Base-by-base conservation (phyloP, 2,113 vertebrate species). In the Pycnonotus jocosus region DNA sequence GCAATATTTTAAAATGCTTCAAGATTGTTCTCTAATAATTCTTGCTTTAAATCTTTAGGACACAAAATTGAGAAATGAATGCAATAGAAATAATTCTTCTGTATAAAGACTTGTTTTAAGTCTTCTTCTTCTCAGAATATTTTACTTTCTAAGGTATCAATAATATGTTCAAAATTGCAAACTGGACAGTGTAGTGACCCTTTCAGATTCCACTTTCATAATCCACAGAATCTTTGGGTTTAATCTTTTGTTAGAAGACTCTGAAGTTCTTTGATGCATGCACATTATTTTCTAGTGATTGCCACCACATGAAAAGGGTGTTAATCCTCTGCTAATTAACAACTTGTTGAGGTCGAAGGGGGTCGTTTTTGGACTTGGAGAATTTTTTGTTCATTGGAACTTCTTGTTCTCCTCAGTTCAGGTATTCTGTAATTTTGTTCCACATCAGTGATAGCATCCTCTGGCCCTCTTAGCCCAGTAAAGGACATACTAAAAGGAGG, bases 241-340 rank as follows among this genome's bases (percentile, higher is more conserved):
- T 84, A 58, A 85, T 86, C 90, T 80, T 86, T 85, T 93, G 81
- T 94, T 74, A 80, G 77, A 51, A 83, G 71, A 37, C 38, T n/a
- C 31, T 15, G 1, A n/a, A 92, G 68, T 64, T 77, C 78, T 78
- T 74, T 94, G 79, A 93, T 93, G 94, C 48, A 78, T 64, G 58
- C 76, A 85, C 42, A 38, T 68, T 81, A 79, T 92, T 95, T 97
- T 96, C 93, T 96, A 79, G 86, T 81, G 90, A 85, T 91, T 91
- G 90, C 72, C 74, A 65, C 40, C 53, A 79, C 81, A 65, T 78
- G 90, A 90, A 86, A 94, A 84, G 80, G 50, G 82, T 90, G 86
- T 95, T 95, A 95, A 96, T 95, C 81, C 88, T 92, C 66, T 91
- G 54, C 93, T 92, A 95, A 97, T 90, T 97, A 90, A 93, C 54